Evolutionary conservation across 35 echinoderm and acorn worm species (phyloP), one percentile per base, ranked within the genome.

Genomic region (Amphiura filiformis): DNA sequence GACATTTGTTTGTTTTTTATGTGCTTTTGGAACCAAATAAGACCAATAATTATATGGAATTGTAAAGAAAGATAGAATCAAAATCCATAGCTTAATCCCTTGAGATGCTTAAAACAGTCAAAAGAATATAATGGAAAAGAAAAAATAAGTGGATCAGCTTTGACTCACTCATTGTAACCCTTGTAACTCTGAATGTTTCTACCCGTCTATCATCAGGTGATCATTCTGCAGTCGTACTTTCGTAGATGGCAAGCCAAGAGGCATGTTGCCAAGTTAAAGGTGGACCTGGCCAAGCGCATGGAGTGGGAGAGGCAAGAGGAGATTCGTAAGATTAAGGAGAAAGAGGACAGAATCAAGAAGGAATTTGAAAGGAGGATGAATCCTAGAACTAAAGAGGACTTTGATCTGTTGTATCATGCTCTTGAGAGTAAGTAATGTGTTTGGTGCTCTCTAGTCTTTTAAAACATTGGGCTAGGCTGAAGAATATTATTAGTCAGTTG

Each of bases 311-410:
- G 96, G 36, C 56, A 87, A 79, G 96, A 99, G 78, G 96, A 94
- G 79, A 93, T 95, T 23, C 87, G 96, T n/a, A 99, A 99, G 77
- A 94, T 99, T 33, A 92, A 93, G 83, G 96, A 99, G 77, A 99
- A 99, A 32, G 96, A 94, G 37, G 93, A 99, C 26, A 88, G 96
- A 81, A 99, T 99, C 47, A 89, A 90, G 40, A 88, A 65, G 1
- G 96, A 99, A 41, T 99, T 99, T 90, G 93, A 99, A 81, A 86
- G 93, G 31, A 75, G 96, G 31, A 99, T 99, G 96, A 99, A 99
- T 81, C 96, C 96, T 3, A 84, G 87, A 38, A 92, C 90, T 23
- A 99, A 99, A 84, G 96, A 99, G 28, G 96, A 99, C 44, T 99
- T 99, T 88, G 96, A 99, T 81, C 81, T 99, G 0, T 86, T 99